Base-by-base conservation (phyloP, 1,140 invertebrate species). In the Laupala kohalensis region DNA sequence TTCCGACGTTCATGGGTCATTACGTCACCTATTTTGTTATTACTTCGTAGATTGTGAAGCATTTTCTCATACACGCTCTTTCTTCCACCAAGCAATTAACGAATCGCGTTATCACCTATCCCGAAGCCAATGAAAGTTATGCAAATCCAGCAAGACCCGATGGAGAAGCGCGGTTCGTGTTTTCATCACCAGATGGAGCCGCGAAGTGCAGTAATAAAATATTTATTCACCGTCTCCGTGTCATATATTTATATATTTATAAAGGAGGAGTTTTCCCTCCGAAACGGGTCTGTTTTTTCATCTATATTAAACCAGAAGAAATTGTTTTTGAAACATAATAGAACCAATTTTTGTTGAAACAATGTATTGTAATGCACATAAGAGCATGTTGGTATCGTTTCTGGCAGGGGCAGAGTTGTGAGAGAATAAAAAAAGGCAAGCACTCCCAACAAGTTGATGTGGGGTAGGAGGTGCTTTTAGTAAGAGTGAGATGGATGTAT, bases 401-500 rank as follows among this genome's bases (percentile, higher is more conserved):
- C 30, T 37, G 30, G 30, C 30, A 37, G 30, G n/a, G 30, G 30
- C 30, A 37, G 30, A 37, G 30, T 37, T 37, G 30, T 6, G 30
- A 15, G 30, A 15, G 19, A 68, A 66, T 26, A 26, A 25, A 26
- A 30, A 30, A 30, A 68, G 29, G 28, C 67, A 68, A 68, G 26
- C 67, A 68, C 67, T 68, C 67, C 67, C 67, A 68, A 68, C 67
- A 68, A 68, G 28, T 68, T 28, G 67, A 68, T 68, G 67, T 68
- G 27, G 2, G 27, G 28, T 19, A 30, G 6, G 37, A 28, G 69
- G 24, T 25, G 69, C 69, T 69, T 69, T 69, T 69, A 69, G 69
- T 69, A 69, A 19, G 24, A 69, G 69, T 27, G 30, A 69, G 69
- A 69, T 63, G 25, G 69, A 69, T 69, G 69, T 69, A 69, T 69